Base-by-base conservation (phyloP, 2,888 invertebrate species). In the Calameuta filiformis region DNA sequence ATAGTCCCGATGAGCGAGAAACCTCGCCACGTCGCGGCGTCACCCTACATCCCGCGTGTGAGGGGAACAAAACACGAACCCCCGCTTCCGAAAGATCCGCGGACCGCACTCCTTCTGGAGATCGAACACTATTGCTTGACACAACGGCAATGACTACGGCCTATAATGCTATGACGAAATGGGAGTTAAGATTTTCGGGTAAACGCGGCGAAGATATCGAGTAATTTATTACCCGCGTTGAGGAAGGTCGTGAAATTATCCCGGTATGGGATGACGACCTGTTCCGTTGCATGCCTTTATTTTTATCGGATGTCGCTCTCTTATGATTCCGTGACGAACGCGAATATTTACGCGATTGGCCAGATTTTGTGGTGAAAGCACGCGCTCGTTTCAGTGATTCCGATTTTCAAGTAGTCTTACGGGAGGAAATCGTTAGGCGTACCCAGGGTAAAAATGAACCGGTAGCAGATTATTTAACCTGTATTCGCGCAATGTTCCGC, bases 391-490 rank as follows among this genome's bases (percentile, higher is more conserved):
- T 76, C 34, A 71, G 76, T 3, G n/a, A 35, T 23, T 35, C 35
- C 1, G 71, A 76, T 35, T 34, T 76, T 11, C 76, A 76, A 12
- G n/a, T 69, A 11, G 56, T 35, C 3, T 23, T 76, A 40, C 6
- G 35, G 1, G 76, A 76, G 11, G 35, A 37, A 12, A 76, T 76
- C n/a, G 12, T 35, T 34, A 69, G 35, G 4, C 35, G 76, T 11
- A 76, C 73, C 0, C 76, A 76, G 35, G 76, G 76, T 1, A 71
- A 34, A 15, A 31, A 76, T 11, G 76, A 76, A 3, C 11, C 71
- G 1, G 68, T 71, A 31, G 76, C 76, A 11, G 73, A 76, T 1
- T 76, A 37, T 30, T 12, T 76, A 0, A 76, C 71, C 3, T 76
- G 69, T 30, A 35, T 76, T 35, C 34, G 30, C 12, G 76, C 34